phyloP scores from a whole-genome alignment of 2,113 vertebrate genomes.

The Varanus salvator region DNA sequence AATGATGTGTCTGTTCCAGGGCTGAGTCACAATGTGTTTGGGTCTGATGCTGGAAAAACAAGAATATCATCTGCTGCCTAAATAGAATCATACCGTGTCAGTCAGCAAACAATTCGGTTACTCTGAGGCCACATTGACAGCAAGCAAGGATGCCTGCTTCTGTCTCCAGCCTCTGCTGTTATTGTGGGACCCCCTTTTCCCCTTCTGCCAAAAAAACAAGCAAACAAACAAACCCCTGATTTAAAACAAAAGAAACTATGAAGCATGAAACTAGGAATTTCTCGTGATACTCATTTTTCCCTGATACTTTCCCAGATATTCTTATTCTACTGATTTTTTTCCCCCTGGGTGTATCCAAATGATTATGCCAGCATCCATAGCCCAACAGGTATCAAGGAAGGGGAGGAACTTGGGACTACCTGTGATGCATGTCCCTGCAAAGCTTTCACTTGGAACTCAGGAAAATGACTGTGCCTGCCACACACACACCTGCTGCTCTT shows the following conservation, averaged over 20 bases:
- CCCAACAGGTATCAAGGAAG: neutral
- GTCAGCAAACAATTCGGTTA: neutral
- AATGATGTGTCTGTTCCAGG: neutral
- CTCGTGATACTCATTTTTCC: neutral
- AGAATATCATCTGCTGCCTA: neutral
- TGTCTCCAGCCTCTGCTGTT: neutral
- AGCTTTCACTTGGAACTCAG: neutral
- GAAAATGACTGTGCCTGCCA: neutral
- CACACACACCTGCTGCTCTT: too few species aligned
- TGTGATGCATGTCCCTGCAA: neutral
- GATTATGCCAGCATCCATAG: neutral
- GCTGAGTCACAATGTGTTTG: neutral
- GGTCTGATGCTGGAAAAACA: neutral
- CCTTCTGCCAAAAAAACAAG: neutral
- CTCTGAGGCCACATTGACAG: neutral
- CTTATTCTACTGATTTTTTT: too few species aligned
- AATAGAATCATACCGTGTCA: neutral
- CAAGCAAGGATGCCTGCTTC: neutral
- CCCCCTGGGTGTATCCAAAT: neutral
- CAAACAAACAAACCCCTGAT: neutral
- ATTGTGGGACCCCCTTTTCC: neutral
- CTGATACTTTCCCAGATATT: too few species aligned
- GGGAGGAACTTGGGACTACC: neutral
- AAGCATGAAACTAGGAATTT: neutral
- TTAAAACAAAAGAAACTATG: neutral